Conservation (phyloP, 1,140 invertebrate species). For the Bombus superbus region DNA sequence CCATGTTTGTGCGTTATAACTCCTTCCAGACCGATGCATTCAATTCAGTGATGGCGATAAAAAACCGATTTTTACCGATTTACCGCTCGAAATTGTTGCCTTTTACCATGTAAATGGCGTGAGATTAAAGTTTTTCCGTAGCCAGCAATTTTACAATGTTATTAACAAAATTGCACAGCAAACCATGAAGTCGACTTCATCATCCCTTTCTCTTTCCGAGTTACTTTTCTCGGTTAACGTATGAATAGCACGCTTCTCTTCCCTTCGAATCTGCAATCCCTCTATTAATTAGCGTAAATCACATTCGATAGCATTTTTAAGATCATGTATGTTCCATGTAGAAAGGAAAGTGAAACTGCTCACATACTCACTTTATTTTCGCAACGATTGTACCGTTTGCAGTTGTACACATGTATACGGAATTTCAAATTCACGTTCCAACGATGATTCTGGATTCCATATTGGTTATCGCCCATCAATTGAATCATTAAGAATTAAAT, state of each 20-base stretch:
- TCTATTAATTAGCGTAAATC: neutral
- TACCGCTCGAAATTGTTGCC: neutral
- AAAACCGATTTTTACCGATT: neutral
- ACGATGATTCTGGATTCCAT: neutral
- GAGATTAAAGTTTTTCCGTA: neutral
- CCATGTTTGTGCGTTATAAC: neutral
- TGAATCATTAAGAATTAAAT: neutral
- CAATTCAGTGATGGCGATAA: neutral
- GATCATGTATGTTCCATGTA: neutral
- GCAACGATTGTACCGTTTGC: neutral
- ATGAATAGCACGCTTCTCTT: neutral
- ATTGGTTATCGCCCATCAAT: neutral
- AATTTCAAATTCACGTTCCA: neutral
- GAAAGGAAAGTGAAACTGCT: conserved; percentile 14
- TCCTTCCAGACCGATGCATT: neutral
- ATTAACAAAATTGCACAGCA: conserved; percentile 10
- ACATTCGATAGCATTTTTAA: neutral
- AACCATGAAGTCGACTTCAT: neutral
- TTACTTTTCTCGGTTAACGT: neutral
- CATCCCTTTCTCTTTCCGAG: conserved; percentile 1
- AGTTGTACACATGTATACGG: neutral
- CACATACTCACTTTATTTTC: neutral
- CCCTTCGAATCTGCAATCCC: neutral
- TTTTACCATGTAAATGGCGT: neutral
- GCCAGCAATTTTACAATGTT: neutral